phyloP scores from a whole-genome alignment of 2,888 invertebrate species.

The Sylvicola cinctus region DNA sequence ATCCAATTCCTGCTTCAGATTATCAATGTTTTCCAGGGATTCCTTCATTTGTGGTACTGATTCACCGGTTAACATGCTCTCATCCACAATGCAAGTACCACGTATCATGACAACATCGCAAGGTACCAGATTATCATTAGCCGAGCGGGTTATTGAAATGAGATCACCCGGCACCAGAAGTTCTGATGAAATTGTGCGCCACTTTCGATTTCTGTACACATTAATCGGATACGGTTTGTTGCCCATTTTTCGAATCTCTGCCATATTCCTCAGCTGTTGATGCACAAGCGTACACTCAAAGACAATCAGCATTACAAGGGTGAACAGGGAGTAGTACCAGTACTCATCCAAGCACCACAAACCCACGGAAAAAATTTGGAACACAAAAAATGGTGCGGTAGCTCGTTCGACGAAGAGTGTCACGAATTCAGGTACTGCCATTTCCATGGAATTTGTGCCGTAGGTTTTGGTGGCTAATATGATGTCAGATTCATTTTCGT shows the following conservation, averaged over 20 bases:
- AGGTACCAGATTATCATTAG: constrained; percentile 81
- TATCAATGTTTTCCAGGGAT: constrained; percentile 55
- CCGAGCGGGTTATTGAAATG: constrained; percentile 76
- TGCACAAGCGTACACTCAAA: constrained; percentile 97
- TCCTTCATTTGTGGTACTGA: constrained; percentile 99
- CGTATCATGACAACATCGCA: constrained; percentile 87
- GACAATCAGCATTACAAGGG: constrained; percentile 82
- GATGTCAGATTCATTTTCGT: constrained; percentile 62
- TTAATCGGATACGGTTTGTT: constrained; percentile 85
- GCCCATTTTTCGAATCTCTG: constrained; percentile 98
- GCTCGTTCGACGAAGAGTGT: constrained; percentile 95
- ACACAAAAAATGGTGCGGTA: constrained; percentile 98
- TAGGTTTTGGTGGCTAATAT: constrained; percentile 56
- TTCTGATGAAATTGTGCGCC: constrained; percentile 69
- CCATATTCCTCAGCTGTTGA: constrained; percentile 94
- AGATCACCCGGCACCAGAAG: constrained; percentile 91
- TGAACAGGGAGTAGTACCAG: constrained; percentile 96
- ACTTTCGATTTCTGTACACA: constrained; percentile 77
- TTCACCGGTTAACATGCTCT: constrained; percentile 97
- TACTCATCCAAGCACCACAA: constrained; percentile 99
- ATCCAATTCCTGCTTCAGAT: constrained; percentile 43
- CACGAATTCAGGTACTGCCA: constrained; percentile 90
- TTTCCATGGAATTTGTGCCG: constrained; percentile 70
- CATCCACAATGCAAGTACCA: constrained; percentile 96
- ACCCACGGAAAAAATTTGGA: constrained; percentile 97